Evolutionary conservation across 2,888 invertebrate genomes (phyloP), one percentile per base, ranked within the genome.

Genomic region (Nemurella pictetii): DNA sequence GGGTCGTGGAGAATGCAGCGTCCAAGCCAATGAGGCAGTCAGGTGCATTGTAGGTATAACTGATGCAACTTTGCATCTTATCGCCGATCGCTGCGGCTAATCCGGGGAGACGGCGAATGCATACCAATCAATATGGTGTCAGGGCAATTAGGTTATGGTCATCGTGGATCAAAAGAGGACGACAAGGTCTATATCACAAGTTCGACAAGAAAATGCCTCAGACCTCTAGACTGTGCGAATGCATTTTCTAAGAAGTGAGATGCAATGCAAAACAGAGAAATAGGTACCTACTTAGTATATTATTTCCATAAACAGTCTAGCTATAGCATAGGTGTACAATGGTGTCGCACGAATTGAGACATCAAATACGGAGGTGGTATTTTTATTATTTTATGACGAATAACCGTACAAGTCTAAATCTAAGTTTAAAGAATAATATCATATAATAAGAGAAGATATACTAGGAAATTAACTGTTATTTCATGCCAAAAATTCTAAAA

Each of bases 151-250:
- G 75, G 75, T n/a, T 75, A 75, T 12, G 75, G 75, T n/a, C 75
- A 75, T 3, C 26, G 26, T 75, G 26, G 26, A 75, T 27, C 26
- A 26, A 28, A 75, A 75, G 75, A 75, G 28, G 75, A 75, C 27
- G 75, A 75, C 75, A 75, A 75, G 75, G 75, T 75, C 75, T 75
- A 75, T 75, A 28, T 28, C 26, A 26, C 75, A 75, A 75, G 27
- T 27, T 75, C 27, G 75, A 75, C 75, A 28, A 75, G 75, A 75
- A 27, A 75, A 75, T 75, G 75, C 26, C 75, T 25, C 27, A 5
- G 15, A 55, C 1, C 55, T 55, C 20, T 55, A 55, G 55, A 20
- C 15, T 55, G 5, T 55, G 55, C 2, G 15, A 55, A 1, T 55
- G 55, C 20, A 12, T 15, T 55, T 55, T 55, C 55, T 55, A 55